Conservation (phyloP, 2,797 vertebrate species). For the Microctenopoma lineatum region DNA sequence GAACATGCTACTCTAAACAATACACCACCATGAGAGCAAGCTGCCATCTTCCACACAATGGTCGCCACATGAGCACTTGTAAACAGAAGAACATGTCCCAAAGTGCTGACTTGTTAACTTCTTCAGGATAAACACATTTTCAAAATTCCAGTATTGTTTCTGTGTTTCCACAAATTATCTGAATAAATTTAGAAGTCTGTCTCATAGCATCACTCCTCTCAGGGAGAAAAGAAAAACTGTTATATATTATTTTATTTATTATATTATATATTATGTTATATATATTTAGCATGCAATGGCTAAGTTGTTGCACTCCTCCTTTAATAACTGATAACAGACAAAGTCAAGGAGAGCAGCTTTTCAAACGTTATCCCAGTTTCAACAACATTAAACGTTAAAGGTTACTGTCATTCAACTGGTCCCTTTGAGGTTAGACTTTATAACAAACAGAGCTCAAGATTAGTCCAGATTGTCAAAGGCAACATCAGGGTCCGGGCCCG, state of each 20-base stretch:
- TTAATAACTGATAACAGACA: constrained; percentile 22
- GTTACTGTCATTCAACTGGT: constrained; percentile 29
- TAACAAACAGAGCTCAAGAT: constrained; percentile 49
- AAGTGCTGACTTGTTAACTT: constrained; percentile 15
- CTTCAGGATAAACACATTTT: neutral
- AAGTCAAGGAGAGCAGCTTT: constrained; percentile 11
- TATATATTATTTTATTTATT: no score
- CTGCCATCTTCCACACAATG: constrained; percentile 41
- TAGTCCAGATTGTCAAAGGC: constrained; percentile 12
- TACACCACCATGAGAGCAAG: constrained; percentile 43
- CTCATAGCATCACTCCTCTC: neutral
- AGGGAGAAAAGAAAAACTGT: constrained; percentile 1
- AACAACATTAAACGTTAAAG: constrained; percentile 43
- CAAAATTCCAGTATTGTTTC: neutral
- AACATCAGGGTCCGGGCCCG: constrained; percentile 21
- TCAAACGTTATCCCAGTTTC: constrained; percentile 24
- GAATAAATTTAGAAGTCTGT: neutral
- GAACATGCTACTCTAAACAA: constrained; percentile 62
- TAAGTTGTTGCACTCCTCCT: constrained; percentile 10
- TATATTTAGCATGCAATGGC: neutral
- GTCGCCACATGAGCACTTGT: constrained; percentile 36
- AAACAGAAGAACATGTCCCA: constrained; percentile 23
- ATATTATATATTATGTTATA: no score
- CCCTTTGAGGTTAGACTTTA: constrained; percentile 55
- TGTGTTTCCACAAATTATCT: neutral